Percentiles rank a stretch among this genome's conserved stretches.
These are phyloP conservation scores for Atractosteus spatula DNA, from an alignment of 2,113 vertebrate genomes.

Conservation along the genomic window DNA sequence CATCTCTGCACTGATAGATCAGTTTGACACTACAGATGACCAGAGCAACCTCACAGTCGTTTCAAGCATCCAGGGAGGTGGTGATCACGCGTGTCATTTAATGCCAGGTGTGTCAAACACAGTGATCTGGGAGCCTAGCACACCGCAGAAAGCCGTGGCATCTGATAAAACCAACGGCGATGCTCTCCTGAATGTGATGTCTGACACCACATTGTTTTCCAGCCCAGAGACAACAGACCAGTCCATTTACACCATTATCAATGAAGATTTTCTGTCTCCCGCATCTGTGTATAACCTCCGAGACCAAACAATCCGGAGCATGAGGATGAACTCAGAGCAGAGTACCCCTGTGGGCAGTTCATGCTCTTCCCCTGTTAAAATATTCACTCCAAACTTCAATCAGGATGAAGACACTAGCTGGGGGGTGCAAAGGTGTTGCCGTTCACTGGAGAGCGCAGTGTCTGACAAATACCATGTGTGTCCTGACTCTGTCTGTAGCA, in stretches of 20 bases:
- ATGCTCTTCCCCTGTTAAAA: conserved; percentile 43
- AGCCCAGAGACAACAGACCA: conserved; percentile 71
- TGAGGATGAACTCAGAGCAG: conserved; percentile 33
- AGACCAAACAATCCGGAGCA: conserved; percentile 35
- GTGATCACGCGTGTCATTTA: conserved; percentile 24
- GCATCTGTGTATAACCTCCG: conserved; percentile 50
- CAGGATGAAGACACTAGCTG: conserved; percentile 22
- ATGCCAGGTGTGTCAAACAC: not conserved
- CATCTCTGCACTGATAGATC: conserved; percentile 81
- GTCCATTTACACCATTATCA: conserved; percentile 62
- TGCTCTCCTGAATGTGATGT: conserved; percentile 40
- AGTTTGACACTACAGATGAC: conserved; percentile 67
- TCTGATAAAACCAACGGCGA: conserved; percentile 26
- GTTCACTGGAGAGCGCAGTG: conserved; percentile 36
- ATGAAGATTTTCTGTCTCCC: conserved; percentile 64
- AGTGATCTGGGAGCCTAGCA: conserved; percentile 18
- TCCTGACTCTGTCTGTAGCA: conserved; percentile 60
- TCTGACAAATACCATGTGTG: conserved; percentile 46
- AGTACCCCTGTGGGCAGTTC: conserved; percentile 32
- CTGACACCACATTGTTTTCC: conserved; percentile 37
- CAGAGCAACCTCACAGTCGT: conserved; percentile 36
- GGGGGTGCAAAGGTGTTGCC: conserved; percentile 21
- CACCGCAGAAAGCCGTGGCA: conserved; percentile 27
- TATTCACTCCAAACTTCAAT: conserved; percentile 31
- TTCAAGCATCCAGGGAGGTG: conserved; percentile 29